Percentiles rank a stretch among this genome's conserved stretches.
Conservation (phyloP, 2,888 invertebrate genomes). For the Drosophila rellima region DNA sequence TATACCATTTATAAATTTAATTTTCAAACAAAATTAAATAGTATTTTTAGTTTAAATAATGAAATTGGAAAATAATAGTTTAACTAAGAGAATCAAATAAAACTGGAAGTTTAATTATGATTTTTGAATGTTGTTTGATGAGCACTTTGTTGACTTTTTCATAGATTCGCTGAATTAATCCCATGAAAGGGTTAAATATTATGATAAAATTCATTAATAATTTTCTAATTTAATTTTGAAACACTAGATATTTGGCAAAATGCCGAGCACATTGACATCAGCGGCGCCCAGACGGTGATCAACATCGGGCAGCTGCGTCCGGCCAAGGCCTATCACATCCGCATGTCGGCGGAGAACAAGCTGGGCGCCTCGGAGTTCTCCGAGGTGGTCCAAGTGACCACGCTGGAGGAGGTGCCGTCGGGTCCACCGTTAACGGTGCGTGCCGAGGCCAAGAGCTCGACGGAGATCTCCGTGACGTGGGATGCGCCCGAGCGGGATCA, state of each 20-base stretch:
- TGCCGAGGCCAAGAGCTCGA: conserved; percentile 94
- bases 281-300: conserved; percentile 93
- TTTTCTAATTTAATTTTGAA: too few relatives aligned
- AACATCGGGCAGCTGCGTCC: conserved; percentile 93
- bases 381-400: conserved; percentile 93
- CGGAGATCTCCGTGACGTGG: conserved; percentile 94
- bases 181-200: too few relatives aligned
- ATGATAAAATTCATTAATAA: too few relatives aligned
- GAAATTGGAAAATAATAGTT: too few relatives aligned
- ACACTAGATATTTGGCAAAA: conserved; percentile 94
- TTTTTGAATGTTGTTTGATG: too few relatives aligned
- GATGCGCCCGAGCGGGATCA: conserved; percentile 94
- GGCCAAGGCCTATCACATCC: conserved; percentile 94
- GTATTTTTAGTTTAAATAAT: too few relatives aligned
- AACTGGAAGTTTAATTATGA: too few relatives aligned
- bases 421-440: conserved; percentile 93
- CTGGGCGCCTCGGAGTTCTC: conserved; percentile 95
- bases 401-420: conserved; percentile 93
- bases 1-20: too few relatives aligned
- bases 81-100: too few relatives aligned
- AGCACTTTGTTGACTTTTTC: too few relatives aligned
- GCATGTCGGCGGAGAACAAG: conserved; percentile 95
- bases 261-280: conserved; percentile 92
- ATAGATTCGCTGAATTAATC: too few relatives aligned
- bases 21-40: too few relatives aligned